These are phyloP conservation scores for Philhelius pedissequus DNA, from an alignment of 2,888 invertebrate genomes.

Conservation along the genomic window DNA sequence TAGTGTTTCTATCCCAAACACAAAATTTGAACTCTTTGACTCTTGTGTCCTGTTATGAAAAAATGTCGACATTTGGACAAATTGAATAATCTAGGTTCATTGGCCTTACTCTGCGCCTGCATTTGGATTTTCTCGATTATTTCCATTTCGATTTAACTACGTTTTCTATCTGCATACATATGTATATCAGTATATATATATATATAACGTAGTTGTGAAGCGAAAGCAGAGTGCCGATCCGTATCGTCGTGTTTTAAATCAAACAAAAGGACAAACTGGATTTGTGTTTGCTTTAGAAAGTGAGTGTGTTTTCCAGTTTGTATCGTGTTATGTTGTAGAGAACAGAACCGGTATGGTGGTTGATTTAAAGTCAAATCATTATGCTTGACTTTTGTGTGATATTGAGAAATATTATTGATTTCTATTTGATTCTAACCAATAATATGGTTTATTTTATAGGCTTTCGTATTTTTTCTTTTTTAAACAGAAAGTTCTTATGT, in stretches of 20 bases:
- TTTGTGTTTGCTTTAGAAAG: slow-evolving; percentile 44
- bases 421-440: too few species aligned
- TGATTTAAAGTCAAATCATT: slow-evolving; percentile 53
- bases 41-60: slow-evolving; percentile 12
- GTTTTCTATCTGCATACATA: not conserved
- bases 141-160: slow-evolving; percentile 33
- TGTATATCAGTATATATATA: not conserved
- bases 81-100: slow-evolving; percentile 65
- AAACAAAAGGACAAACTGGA: slow-evolving; percentile 59
- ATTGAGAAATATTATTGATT: slow-evolving; percentile 46
- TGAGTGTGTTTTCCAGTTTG: not conserved
- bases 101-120: slow-evolving; percentile 60
- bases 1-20: not conserved
- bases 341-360: not conserved
- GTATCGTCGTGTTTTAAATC: slow-evolving; percentile 55
- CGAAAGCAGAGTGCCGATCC: slow-evolving; percentile 40
- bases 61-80: slow-evolving; percentile 59
- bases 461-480: too few species aligned
- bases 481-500: too few species aligned
- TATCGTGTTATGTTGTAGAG: not conserved
- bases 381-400: slow-evolving; percentile 45
- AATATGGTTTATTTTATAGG: too few species aligned
- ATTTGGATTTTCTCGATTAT: slow-evolving; percentile 65
- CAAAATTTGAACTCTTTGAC: not conserved
- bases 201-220: slow-evolving; percentile 18